Evolutionary conservation across 2,888 invertebrate species (phyloP).

Genomic region (Sepioteuthis lessoniana): DNA sequence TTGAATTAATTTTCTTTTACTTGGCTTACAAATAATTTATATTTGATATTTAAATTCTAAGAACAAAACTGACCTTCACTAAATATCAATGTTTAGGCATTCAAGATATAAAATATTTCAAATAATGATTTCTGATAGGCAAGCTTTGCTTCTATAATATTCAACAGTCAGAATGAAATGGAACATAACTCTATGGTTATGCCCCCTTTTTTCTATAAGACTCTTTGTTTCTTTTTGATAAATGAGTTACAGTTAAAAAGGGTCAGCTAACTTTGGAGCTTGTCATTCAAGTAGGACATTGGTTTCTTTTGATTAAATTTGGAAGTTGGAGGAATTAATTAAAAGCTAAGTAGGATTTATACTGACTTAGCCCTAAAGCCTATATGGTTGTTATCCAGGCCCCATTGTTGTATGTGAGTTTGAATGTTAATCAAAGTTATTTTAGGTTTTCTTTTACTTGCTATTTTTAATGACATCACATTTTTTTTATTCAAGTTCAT

Average conservation of each 20-base stretch:
- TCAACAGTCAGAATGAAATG: neutral
- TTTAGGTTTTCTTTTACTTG: neutral
- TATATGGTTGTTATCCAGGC: neutral
- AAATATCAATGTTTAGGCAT: neutral
- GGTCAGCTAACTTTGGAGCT: neutral
- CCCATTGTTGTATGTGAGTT: neutral
- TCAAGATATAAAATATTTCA: neutral
- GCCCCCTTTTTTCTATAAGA: neutral
- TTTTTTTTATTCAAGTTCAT: neutral
- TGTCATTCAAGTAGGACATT: neutral
- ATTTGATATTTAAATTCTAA: neutral
- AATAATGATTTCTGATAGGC: neutral
- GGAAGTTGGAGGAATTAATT: neutral
- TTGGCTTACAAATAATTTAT: slow-evolving; percentile 3
- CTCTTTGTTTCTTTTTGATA: neutral
- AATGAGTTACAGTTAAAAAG: neutral
- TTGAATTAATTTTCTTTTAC: neutral
- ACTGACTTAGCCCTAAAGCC: neutral
- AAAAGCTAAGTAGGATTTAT: neutral
- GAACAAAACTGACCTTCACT: neutral
- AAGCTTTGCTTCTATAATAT: neutral
- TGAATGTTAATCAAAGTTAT: neutral
- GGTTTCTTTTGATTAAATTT: neutral
- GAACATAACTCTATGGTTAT: neutral
- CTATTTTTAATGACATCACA: neutral